Percentiles rank a stretch among this genome's conserved stretches.
These are phyloP conservation scores for Gymnocephalus cernua DNA, from an alignment of 2,113 vertebrate species.

Conservation along the genomic window DNA sequence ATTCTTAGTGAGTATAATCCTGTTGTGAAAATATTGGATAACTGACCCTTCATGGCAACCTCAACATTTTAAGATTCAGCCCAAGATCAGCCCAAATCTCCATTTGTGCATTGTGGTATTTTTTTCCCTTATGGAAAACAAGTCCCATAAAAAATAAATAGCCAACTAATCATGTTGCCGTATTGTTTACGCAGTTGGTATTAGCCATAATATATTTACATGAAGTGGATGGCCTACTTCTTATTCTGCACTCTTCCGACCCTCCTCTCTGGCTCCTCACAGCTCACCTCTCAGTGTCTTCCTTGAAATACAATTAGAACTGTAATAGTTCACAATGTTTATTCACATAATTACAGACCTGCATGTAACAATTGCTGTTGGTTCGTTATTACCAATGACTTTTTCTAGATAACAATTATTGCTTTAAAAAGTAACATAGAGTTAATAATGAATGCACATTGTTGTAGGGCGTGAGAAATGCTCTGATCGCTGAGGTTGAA, in stretches of 20 bases:
- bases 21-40: neutral
- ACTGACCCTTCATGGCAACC: neutral
- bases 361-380: neutral
- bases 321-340: neutral
- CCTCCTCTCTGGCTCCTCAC: neutral
- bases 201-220: neutral
- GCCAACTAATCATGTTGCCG: neutral
- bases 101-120: neutral
- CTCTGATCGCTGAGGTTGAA: neutral
- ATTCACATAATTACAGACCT: neutral
- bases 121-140: neutral
- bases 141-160: neutral
- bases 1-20: neutral
- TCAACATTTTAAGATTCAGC: neutral
- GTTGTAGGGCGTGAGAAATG: neutral
- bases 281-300: constrained; percentile 25
- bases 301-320: constrained; percentile 1
- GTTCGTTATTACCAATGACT: neutral
- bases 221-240: constrained; percentile 43
- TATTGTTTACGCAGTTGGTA: neutral
- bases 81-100: neutral
- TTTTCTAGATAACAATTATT: neutral
- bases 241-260: constrained; percentile 18
- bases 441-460: neutral
- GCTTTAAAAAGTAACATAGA: neutral